Percentiles rank a stretch among this genome's conserved stretches.
Conservation (phyloP, 2,113 vertebrate genomes). For the Cavia porcellus region DNA sequence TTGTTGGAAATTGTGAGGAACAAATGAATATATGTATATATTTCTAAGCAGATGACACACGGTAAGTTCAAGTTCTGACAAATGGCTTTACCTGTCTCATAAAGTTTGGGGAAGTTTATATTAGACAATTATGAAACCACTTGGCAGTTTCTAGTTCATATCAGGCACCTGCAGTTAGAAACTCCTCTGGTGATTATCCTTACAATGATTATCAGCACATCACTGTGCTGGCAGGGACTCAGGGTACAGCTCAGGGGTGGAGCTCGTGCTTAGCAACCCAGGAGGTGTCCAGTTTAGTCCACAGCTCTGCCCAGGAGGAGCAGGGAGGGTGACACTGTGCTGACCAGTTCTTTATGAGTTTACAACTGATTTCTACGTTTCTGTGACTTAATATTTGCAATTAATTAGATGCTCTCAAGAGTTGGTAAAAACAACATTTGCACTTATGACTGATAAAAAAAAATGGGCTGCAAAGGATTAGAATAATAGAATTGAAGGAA, state of each 20-base stretch:
- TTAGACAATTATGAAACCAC: neutral
- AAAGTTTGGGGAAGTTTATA: conserved; percentile 15
- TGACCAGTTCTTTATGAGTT: neutral
- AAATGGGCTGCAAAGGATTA: neutral
- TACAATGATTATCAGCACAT: conserved; percentile 1
- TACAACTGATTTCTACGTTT: conserved; percentile 11
- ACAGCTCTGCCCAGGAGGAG: neutral
- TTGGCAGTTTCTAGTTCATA: neutral
- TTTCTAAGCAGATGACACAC: neutral
- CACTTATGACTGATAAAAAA: conserved; percentile 2
- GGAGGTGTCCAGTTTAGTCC: neutral
- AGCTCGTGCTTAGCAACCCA: neutral
- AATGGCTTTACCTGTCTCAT: neutral
- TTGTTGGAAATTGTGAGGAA: neutral
- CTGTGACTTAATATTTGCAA: conserved; percentile 3
- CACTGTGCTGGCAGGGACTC: neutral
- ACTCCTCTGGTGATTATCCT: neutral
- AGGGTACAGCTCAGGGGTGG: neutral
- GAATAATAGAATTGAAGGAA: conserved; percentile 26
- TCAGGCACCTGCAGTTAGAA: neutral
- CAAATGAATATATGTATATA: neutral
- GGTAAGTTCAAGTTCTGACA: neutral
- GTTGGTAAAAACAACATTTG: conserved; percentile 32
- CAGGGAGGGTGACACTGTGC: neutral
- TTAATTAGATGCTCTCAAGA: neutral